These are phyloP conservation scores for Melopsittacus undulatus DNA, from an alignment of 2,797 vertebrate genomes.

Conservation along the genomic window DNA sequence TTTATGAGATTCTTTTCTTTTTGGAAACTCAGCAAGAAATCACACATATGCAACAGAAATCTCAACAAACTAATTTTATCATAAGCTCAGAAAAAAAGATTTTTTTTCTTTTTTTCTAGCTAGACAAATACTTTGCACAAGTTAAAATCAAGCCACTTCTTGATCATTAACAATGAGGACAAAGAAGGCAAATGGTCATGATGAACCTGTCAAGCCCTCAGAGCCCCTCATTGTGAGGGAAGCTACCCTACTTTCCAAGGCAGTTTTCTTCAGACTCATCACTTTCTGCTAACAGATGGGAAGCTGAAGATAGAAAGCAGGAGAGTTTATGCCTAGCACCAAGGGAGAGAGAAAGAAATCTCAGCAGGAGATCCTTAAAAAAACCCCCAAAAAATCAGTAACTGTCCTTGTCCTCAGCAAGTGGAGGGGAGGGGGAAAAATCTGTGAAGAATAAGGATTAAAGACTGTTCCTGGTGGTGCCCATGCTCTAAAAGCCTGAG, in stretches of 20 bases:
- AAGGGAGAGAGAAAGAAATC: not conserved
- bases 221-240: not conserved
- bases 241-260: conserved; percentile 61
- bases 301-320: conserved; percentile 62
- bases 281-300: conserved; percentile 67
- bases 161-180: not conserved
- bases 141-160: not conserved
- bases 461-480: not conserved
- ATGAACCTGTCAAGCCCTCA: not conserved
- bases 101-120: not conserved
- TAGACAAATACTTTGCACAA: not conserved
- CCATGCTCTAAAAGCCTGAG: not conserved
- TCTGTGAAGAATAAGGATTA: not conserved
- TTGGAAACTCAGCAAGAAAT: conserved; percentile 40
- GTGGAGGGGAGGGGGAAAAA: not conserved
- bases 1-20: not conserved
- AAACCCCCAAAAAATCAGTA: not conserved
- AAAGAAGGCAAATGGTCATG: conserved; percentile 23
- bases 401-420: not conserved
- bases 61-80: not conserved
- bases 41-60: conserved; percentile 48
- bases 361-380: conserved; percentile 2
- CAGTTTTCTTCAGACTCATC: conserved; percentile 62
- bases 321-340: conserved; percentile 35
- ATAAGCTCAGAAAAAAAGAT: not conserved